These are phyloP conservation scores for Halocynthia roretzi DNA, from an alignment of 23 tunicate species.

Conservation along the genomic window DNA sequence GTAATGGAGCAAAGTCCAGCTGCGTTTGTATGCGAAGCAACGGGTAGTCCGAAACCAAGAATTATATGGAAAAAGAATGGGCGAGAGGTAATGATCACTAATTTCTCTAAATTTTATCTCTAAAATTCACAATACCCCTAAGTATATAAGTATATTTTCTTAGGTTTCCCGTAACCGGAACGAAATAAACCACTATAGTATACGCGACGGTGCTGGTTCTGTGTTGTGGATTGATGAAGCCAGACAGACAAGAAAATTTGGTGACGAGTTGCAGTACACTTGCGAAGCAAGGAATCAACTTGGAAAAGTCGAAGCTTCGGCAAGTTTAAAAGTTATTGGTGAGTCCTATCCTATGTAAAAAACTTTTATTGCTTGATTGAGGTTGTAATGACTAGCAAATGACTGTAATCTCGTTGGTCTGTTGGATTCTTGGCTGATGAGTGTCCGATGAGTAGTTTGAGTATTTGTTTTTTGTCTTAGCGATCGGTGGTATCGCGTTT, in stretches of 20 bases:
- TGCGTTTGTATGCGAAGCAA: constrained; percentile 59
- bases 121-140: no score
- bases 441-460: no score
- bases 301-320: constrained; percentile 15
- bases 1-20: constrained; percentile 20
- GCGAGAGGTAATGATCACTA: constrained; percentile 8
- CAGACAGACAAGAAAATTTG: constrained; percentile 6
- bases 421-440: no score
- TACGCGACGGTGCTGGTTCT: constrained; percentile 24
- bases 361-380: no score
- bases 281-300: constrained; percentile 42
- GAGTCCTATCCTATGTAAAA: no score
- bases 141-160: no score
- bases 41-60: constrained; percentile 58
- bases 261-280: constrained; percentile 9
- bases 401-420: no score
- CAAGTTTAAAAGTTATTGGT: background rate
- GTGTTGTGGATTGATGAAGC: constrained; percentile 51
- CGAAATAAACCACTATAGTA: constrained; percentile 6
- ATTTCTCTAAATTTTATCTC: no score
- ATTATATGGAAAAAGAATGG: constrained; percentile 50
- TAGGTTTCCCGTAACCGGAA: constrained; percentile 36
- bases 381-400: no score
- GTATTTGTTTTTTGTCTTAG: no score
- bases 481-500: no score